Evolutionary conservation across 2,888 invertebrate species (phyloP).

Genomic region (Macrophya alboannulata): DNA sequence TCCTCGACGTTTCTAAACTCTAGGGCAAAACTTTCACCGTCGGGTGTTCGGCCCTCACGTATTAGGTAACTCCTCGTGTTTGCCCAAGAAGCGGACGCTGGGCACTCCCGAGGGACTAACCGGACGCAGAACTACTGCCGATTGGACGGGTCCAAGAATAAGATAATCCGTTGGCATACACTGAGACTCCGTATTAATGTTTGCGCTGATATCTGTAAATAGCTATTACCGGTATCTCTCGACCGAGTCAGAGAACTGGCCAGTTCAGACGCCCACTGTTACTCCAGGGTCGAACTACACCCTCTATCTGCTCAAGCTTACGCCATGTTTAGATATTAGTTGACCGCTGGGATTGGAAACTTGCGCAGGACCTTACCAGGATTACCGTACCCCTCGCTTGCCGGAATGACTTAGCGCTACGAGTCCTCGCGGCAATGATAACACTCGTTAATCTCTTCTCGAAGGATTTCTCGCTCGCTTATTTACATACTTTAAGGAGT

Average conservation of each 20-base stretch:
- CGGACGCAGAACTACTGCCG: slow-evolving; percentile 62
- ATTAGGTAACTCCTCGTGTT: slow-evolving; percentile 53
- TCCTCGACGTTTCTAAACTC: neutral
- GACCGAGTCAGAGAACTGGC: slow-evolving; percentile 45
- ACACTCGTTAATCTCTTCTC: neutral
- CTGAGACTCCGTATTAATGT: slow-evolving; percentile 77
- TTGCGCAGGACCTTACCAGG: slow-evolving; percentile 64
- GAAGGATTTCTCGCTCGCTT: neutral
- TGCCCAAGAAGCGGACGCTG: slow-evolving; percentile 52
- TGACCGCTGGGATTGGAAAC: slow-evolving; percentile 77
- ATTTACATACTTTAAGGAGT: neutral
- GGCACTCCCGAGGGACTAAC: slow-evolving; percentile 41
- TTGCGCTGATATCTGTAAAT: slow-evolving; percentile 79
- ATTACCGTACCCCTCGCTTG: slow-evolving; percentile 26
- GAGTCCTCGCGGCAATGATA: slow-evolving; percentile 10
- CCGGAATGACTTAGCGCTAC: slow-evolving; percentile 10
- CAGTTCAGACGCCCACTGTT: slow-evolving; percentile 29
- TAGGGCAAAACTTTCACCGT: slow-evolving; percentile 32
- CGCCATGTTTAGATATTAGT: slow-evolving; percentile 76
- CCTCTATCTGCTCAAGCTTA: slow-evolving; percentile 63
- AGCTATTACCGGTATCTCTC: slow-evolving; percentile 72
- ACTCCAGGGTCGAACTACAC: slow-evolving; percentile 12
- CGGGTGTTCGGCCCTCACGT: slow-evolving; percentile 24
- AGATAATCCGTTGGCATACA: slow-evolving; percentile 77
- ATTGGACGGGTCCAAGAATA: slow-evolving; percentile 75